Evolutionary conservation across 1,140 invertebrate species (phyloP), one percentile per base, ranked within the genome.

Genomic region (Megathymus violae): DNA sequence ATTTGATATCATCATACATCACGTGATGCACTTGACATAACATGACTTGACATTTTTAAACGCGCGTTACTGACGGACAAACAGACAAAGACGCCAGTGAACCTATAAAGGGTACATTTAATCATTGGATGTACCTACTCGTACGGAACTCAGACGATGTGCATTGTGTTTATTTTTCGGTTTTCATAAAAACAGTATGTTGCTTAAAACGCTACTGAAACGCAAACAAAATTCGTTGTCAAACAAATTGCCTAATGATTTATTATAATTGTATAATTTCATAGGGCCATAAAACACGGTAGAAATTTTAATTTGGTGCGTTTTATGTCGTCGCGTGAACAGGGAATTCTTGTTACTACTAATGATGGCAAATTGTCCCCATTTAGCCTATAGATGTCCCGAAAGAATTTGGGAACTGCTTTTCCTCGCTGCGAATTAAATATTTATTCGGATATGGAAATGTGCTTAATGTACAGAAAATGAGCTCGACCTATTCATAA

Each of bases 301-400:
- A 64, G 54, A 67, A 58, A 76, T 80, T 81, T 83, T 76, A 86
- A 84, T 84, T 78, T 74, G 68, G 61, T 54, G 64, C 62, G 61
- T 74, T 82, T 82, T 69, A 61, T 71, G 67, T 47, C 62, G 64
- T 69, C 64, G 77, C 80, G 78, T 78, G 66, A 72, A 71, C 62
- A 61, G 14, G 69, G 79, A 85, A 82, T 87, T 73, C 68, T 66
- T 77, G 71, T 75, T 82, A 72, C 71, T 69, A 64, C 74, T 89
- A 85, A 87, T 86, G 84, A 87, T 77, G 70, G 54, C 67, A 76
- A 82, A 80, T 78, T 78, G 75, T 80, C 72, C 66, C 70, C 70
- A 67, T 76, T 66, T 67, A 76, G 67, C 72, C 73, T 73, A 63
- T 72, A 72, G 73, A 81, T 74, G 80, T 75, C 83, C 74, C 58